Evolutionary conservation across 2,888 invertebrate species (phyloP).

Genomic region (Tillus elongatus): DNA sequence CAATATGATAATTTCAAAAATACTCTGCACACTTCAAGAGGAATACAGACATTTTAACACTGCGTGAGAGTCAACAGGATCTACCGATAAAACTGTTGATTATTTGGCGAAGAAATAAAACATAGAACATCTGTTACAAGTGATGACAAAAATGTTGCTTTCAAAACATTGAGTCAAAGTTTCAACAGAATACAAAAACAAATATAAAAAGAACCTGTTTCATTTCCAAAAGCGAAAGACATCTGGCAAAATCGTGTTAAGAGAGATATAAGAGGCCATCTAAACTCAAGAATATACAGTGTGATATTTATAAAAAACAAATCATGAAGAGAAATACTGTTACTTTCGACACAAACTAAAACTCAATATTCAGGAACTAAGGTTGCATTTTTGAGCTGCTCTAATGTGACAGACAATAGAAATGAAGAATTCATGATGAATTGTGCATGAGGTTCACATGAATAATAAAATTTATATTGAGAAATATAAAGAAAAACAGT

Average conservation of each 20-base stretch:
- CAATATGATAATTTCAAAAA: constrained; percentile 1
- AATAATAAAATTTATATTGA: constrained; percentile 5
- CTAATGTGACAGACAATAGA: neutral
- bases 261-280: constrained; percentile 6
- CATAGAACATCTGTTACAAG: neutral
- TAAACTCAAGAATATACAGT: too few species aligned
- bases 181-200: too few species aligned
- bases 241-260: neutral
- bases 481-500: neutral
- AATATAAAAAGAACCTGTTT: neutral
- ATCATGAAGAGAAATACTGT: constrained; percentile 9
- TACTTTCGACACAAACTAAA: constrained; percentile 7
- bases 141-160: constrained; percentile 9
- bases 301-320: constrained; percentile 8
- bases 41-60: neutral
- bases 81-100: neutral
- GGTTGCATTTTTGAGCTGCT: constrained; percentile 1
- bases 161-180: too few species aligned
- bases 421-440: constrained; percentile 2
- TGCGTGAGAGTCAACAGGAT: neutral
- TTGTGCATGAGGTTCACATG: constrained; percentile 6
- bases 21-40: neutral
- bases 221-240: neutral
- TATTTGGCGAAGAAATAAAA: neutral
- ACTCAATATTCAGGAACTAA: neutral